Conservation (phyloP, 2,797 vertebrate genomes). For the Pipistrellus pygmaeus region DNA sequence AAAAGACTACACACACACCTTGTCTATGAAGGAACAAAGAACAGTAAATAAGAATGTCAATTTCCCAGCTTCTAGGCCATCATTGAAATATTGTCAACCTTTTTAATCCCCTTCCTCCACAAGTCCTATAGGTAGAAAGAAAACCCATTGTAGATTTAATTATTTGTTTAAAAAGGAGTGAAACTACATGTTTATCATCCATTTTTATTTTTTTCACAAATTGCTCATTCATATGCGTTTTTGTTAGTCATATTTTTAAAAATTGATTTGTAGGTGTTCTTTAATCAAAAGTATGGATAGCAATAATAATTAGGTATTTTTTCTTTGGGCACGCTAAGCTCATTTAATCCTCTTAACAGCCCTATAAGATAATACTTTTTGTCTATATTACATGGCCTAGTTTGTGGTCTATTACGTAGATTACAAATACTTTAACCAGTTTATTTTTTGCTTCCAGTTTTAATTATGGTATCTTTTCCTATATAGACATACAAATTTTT, state of each 20-base stretch:
- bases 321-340: neutral
- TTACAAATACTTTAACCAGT: neutral
- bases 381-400: neutral
- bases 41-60: neutral
- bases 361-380: neutral
- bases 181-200: neutral
- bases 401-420: neutral
- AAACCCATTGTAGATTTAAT: neutral
- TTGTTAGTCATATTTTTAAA: neutral
- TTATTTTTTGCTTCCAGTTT: conserved; percentile 36
- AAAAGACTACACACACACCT: neutral
- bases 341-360: neutral
- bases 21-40: neutral
- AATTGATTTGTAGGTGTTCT: neutral
- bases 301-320: neutral
- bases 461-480: conserved; percentile 15
- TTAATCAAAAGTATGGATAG: neutral
- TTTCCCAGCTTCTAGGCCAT: neutral
- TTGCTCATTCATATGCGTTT: neutral
- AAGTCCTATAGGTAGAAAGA: neutral
- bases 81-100: neutral
- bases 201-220: neutral
- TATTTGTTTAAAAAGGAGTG: neutral
- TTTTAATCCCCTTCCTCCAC: neutral
- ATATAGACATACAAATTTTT: neutral